Conservation (phyloP, 2,888 invertebrate species). For the Agonopterix subpropinquella region DNA sequence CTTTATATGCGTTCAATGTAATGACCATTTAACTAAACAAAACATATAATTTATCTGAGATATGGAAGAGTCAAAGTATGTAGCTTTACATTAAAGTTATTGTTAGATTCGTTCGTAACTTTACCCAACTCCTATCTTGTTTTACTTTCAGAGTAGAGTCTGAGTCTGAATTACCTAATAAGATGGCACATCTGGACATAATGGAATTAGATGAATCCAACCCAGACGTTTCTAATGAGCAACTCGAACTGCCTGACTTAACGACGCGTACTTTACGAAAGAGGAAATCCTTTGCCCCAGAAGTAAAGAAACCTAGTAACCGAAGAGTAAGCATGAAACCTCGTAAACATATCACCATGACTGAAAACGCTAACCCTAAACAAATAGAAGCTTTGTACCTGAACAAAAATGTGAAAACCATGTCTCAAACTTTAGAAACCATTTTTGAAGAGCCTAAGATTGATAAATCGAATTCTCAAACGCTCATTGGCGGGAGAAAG, state of each 20-base stretch:
- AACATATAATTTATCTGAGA: not conserved
- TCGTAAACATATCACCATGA: conserved; percentile 45
- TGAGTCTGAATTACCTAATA: conserved; percentile 55
- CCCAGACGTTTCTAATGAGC: conserved; percentile 19
- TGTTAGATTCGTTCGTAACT: too few relatives aligned
- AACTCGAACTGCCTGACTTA: conserved; percentile 27
- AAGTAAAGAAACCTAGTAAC: conserved; percentile 51
- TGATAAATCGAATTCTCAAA: conserved; percentile 47
- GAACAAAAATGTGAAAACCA: conserved; percentile 70
- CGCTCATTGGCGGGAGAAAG: conserved; percentile 70
- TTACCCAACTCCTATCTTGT: conserved; percentile 4
- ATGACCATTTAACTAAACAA: too few relatives aligned
- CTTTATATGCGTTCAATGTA: too few relatives aligned
- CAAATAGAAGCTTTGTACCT: conserved; percentile 74
- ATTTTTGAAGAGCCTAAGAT: conserved; percentile 78
- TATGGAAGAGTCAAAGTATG: conserved; percentile 43
- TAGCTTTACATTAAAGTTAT: not conserved
- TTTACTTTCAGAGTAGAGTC: conserved; percentile 35
- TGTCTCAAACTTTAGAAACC: conserved; percentile 75
- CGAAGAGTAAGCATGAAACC: conserved; percentile 68
- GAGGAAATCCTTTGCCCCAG: conserved; percentile 50
- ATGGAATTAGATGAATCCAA: conserved; percentile 50
- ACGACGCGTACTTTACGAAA: conserved; percentile 51
- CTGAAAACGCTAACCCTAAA: conserved; percentile 55
- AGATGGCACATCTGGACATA: conserved; percentile 67